phyloP scores from a whole-genome alignment of 2,113 vertebrate genomes.

The Lepus timidus region DNA sequence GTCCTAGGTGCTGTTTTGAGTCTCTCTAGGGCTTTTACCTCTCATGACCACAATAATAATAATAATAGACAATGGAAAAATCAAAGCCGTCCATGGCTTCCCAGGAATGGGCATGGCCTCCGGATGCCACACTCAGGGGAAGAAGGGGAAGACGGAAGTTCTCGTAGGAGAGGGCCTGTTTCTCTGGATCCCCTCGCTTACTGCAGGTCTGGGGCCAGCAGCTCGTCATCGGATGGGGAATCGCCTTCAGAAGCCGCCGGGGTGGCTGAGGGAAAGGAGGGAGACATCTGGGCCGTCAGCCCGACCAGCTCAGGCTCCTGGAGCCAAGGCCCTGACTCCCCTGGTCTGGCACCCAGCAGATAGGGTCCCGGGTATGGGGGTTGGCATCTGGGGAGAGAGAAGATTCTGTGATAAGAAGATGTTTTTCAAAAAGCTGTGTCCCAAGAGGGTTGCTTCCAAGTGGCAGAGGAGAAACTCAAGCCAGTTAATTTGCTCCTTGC shows the following conservation, averaged over 20 bases:
- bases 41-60: slow-evolving; percentile 52
- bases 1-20: slow-evolving; percentile 61
- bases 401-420: slow-evolving; percentile 64
- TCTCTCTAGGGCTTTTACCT: slow-evolving; percentile 69
- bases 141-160: not conserved
- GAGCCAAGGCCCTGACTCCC: not conserved
- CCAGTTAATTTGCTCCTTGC: slow-evolving; percentile 19
- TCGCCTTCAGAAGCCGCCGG: not conserved
- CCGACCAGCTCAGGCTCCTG: not conserved
- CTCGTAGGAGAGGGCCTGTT: not conserved
- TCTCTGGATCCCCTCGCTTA: not conserved
- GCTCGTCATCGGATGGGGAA: not conserved
- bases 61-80: not conserved
- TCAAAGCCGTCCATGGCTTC: not conserved
- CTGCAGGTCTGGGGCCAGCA: not conserved
- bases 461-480: slow-evolving; percentile 49
- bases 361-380: not conserved
- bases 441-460: not conserved
- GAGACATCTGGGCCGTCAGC: not conserved
- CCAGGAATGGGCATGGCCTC: not conserved
- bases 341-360: not conserved
- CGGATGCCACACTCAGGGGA: not conserved
- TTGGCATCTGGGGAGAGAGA: slow-evolving; percentile 13
- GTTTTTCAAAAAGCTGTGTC: slow-evolving; percentile 53
- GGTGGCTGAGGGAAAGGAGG: not conserved